Percentiles rank a stretch among this genome's conserved stretches.
Evolutionary conservation across 2,797 vertebrate genomes (phyloP).

Genomic region (Bradypodion pumilum): DNA sequence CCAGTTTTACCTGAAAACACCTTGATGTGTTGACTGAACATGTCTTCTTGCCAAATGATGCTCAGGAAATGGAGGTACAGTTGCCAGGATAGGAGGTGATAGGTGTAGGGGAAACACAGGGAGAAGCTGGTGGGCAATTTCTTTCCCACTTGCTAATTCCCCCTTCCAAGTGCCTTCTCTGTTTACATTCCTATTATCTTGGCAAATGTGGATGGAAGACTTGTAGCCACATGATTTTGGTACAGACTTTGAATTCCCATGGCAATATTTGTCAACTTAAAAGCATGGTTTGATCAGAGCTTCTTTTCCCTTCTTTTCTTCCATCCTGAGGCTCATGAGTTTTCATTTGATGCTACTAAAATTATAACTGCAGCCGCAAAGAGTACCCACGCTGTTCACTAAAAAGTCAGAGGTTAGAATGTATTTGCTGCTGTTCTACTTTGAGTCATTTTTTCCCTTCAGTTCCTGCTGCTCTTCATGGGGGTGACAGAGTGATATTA

Average conservation of each 20-base stretch:
- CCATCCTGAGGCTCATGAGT: slow-evolving; percentile 63
- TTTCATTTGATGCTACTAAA: slow-evolving; percentile 75
- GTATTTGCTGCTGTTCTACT: slow-evolving; percentile 72
- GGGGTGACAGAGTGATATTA: slow-evolving; percentile 67
- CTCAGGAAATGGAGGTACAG: background rate
- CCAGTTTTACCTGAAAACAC: background rate
- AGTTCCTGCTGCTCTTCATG: slow-evolving; percentile 54
- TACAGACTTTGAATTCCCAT: slow-evolving; percentile 71
- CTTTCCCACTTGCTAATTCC: background rate
- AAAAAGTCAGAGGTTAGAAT: slow-evolving; percentile 74
- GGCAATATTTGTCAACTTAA: slow-evolving; percentile 75
- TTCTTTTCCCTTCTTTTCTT: background rate
- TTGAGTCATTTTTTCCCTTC: slow-evolving; percentile 61
- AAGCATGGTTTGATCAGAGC: slow-evolving; percentile 78
- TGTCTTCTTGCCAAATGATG: background rate
- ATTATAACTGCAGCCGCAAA: slow-evolving; percentile 72
- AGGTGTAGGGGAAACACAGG: background rate
- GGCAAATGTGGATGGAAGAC: background rate
- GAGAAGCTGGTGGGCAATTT: background rate
- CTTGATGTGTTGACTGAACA: background rate
- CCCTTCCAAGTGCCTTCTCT: background rate
- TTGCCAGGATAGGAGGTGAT: background rate
- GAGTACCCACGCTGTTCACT: slow-evolving; percentile 68
- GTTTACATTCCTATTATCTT: background rate
- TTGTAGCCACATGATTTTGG: slow-evolving; percentile 71